Base-by-base conservation (phyloP, 2,113 vertebrate species). In the Antennarius striatus region DNA sequence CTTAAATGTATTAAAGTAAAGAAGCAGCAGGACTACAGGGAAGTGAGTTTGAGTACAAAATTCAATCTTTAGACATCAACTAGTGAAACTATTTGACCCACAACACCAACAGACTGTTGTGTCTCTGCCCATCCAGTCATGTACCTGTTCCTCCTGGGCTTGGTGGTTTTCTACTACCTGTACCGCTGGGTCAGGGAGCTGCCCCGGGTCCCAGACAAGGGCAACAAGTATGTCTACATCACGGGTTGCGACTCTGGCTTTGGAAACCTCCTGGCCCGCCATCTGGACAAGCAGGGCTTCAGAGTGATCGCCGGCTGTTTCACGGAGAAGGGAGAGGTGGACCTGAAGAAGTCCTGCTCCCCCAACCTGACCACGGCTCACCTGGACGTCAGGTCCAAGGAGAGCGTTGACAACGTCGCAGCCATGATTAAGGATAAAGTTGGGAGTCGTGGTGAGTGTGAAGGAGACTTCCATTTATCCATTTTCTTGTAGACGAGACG, bases 221-320 rank as follows among this genome's bases (percentile, higher is more conserved):
- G 42, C 17, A 63, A 63, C 76, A 94, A 93, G 84, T 92, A 91
- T 0, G 94, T 98, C 43, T 92, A 96, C 83, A 89, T 98, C 87
- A 99, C 95, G 0, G 96, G 97, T 64, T 96, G 97, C 0, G 95
- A 96, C 89, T 90, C 91, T 0, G 96, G 96, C 71, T 97, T 98
- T 4, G 95, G 95, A 2, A 91, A 90, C 63, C 85, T 92, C 43
- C 81, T 98, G 82, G 93, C 95, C 0, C 87, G 69, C 43, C 93
- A 94, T 39, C 85, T 98, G 84, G 94, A 96, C 43, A 74, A 80
- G 6, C 67, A 71, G 13, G 95, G 94, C 0, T 91, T 96, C 89
- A 70, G 77, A 10, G 95, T 97, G 64, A 86, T 97, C 40, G 97
- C 95, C 14, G 78, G 91, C 1, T 97, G 97, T 66, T 85, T 92